phyloP scores from a whole-genome alignment of 2,888 invertebrate genomes.

The Zygaena filipendulae region DNA sequence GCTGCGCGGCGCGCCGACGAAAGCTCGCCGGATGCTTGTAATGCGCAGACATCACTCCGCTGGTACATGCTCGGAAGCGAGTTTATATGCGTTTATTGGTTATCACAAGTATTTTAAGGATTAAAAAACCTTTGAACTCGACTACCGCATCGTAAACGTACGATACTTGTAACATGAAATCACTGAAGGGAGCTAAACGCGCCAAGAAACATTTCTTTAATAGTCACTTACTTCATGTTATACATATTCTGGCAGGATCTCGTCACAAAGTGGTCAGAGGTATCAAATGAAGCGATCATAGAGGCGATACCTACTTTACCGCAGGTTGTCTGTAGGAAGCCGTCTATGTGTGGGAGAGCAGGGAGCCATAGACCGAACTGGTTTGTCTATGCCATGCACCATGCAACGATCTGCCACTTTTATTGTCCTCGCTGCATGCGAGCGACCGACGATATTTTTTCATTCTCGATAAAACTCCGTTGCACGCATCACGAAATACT shows the following conservation, averaged over 20 bases:
- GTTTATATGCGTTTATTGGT: conserved; percentile 27
- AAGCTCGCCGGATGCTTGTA: conserved; percentile 57
- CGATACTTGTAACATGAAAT: too few species aligned
- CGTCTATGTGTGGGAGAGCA: conserved; percentile 55
- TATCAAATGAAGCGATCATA: conserved; percentile 59
- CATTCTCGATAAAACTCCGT: conserved; percentile 5
- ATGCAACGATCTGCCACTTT: conserved; percentile 24
- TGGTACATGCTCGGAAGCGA: conserved; percentile 30
- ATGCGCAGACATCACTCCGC: conserved; percentile 47
- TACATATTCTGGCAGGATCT: too few species aligned
- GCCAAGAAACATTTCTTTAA: too few species aligned
- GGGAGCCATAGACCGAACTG: conserved; percentile 41
- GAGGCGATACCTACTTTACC: conserved; percentile 46
- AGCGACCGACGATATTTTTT: too few species aligned
- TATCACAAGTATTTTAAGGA: not conserved
- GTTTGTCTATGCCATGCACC: conserved; percentile 42
- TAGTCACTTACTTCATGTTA: too few species aligned
- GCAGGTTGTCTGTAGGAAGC: conserved; percentile 47
- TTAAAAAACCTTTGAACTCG: too few species aligned
- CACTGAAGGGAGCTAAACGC: not conserved
- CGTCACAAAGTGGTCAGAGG: too few species aligned
- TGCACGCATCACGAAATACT: conserved; percentile 22
- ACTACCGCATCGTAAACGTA: too few species aligned
- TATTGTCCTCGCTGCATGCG: conserved; percentile 34
- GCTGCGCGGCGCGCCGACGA: conserved; percentile 39